Percentiles rank a stretch among this genome's conserved stretches.
Evolutionary conservation across 1,140 invertebrate species (phyloP).

Genomic region (Globodera ellingtonae): DNA sequence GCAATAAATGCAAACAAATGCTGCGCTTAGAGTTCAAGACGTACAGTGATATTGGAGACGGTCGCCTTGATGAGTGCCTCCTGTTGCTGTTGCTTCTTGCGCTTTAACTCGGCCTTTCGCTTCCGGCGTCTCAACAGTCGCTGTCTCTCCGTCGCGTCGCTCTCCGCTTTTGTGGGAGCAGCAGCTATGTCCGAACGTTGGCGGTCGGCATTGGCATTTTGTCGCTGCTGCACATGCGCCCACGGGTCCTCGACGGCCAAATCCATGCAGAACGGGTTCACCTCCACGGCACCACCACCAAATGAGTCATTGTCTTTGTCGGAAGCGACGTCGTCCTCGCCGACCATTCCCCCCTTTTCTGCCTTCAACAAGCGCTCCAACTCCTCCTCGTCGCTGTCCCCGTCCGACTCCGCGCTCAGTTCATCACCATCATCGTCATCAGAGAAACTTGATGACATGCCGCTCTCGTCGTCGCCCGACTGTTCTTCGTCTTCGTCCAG

Average conservation of each 20-base stretch:
- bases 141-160: background rate
- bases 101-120: background rate
- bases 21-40: background rate
- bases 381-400: slow-evolving; percentile 30
- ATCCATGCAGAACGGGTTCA: slow-evolving; percentile 61
- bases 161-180: background rate
- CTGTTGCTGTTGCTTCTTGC: slow-evolving; percentile 8
- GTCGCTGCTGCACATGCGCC: slow-evolving; percentile 5
- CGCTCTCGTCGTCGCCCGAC: slow-evolving; percentile 31
- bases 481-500: slow-evolving; percentile 37
- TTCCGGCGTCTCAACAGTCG: background rate
- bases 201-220: background rate
- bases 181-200: background rate
- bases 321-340: slow-evolving; percentile 32
- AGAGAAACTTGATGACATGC: background rate
- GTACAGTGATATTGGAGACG: slow-evolving; percentile 24
- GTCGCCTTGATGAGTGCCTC: slow-evolving; percentile 4
- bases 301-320: slow-evolving; percentile 3
- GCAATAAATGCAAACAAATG: too few relatives aligned
- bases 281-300: slow-evolving; percentile 29
- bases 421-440: slow-evolving; percentile 21
- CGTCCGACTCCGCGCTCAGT: slow-evolving; percentile 22
- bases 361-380: slow-evolving; percentile 26
- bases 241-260: slow-evolving; percentile 45
- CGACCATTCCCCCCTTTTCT: slow-evolving; percentile 3